Evolutionary conservation across 2,888 invertebrate species (phyloP).

Genomic region (Antheraea assamensis): DNA sequence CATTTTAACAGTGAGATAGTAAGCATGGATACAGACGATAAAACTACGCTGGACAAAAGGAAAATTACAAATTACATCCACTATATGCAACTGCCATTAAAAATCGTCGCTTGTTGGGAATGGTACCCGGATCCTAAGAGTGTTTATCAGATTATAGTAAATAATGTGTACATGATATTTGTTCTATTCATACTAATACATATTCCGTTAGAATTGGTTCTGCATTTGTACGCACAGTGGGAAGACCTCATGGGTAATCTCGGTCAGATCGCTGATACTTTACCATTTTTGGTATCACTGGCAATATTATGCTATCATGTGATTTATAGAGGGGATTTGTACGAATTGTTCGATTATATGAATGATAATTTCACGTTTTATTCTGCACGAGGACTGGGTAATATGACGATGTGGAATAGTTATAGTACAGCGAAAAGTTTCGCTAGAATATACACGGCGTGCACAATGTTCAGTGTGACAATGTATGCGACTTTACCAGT

Average conservation of each 20-base stretch:
- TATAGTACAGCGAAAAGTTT: constrained; percentile 60
- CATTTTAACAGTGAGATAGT: neutral
- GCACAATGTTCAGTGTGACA: constrained; percentile 65
- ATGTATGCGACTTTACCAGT: constrained; percentile 63
- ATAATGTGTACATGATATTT: constrained; percentile 54
- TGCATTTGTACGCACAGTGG: constrained; percentile 63
- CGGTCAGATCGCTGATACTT: constrained; percentile 59
- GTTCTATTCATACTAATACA: constrained; percentile 56
- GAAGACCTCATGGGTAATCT: constrained; percentile 60
- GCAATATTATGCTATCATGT: constrained; percentile 62
- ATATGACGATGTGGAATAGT: constrained; percentile 66
- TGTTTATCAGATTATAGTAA: constrained; percentile 45
- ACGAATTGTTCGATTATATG: constrained; percentile 57
- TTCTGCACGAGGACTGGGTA: constrained; percentile 68
- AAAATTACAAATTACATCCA: constrained; percentile 50
- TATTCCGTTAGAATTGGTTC: constrained; percentile 43
- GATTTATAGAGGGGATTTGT: constrained; percentile 52
- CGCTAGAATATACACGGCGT: constrained; percentile 63
- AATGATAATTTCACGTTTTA: constrained; percentile 60
- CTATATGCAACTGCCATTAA: constrained; percentile 56
- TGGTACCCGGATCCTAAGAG: constrained; percentile 50
- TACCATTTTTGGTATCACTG: constrained; percentile 58
- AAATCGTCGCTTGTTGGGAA: constrained; percentile 67
- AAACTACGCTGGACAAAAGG: constrained; percentile 33
- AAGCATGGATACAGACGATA: constrained; percentile 13